phyloP scores from a whole-genome alignment of 2,113 vertebrate genomes.

The Grammomys surdaster region DNA sequence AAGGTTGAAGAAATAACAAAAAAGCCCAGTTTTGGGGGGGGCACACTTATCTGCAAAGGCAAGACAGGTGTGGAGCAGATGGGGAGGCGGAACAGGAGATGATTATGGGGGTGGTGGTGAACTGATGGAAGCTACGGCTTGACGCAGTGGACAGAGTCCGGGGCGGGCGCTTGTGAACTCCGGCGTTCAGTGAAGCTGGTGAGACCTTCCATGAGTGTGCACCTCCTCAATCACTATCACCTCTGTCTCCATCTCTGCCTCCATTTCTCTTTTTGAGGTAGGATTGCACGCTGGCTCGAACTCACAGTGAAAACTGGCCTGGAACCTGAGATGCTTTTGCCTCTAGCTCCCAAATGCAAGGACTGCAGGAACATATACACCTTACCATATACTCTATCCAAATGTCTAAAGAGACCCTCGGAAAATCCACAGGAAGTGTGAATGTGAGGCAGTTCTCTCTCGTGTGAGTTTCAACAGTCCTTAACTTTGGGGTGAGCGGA shows the following conservation, averaged over 20 bases:
- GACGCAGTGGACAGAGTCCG: not conserved
- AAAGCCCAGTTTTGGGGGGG: not conserved
- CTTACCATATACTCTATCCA: not conserved
- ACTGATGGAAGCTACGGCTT: too few relatives aligned
- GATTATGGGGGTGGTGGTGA: accelerated
- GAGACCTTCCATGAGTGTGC: not conserved
- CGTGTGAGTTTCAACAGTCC: too few relatives aligned
- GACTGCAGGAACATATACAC: not conserved
- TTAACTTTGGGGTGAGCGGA: not conserved
- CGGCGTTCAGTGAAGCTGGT: not conserved
- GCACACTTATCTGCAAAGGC: not conserved
- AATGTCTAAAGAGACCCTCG: not conserved
- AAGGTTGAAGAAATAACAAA: conserved; percentile 34
- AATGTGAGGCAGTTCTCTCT: not conserved
- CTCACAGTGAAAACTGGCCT: not conserved
- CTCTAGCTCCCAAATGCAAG: not conserved
- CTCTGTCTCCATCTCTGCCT: not conserved
- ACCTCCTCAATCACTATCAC: not conserved
- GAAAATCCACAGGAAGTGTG: not conserved
- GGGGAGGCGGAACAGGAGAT: not conserved
- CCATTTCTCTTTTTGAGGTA: not conserved
- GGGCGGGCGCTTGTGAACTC: not conserved
- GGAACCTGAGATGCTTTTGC: not conserved
- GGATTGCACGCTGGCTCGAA: not conserved
- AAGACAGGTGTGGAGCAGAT: accelerated